phyloP scores from a whole-genome alignment of 1,140 invertebrate genomes.

The Monomorium pharaonis region DNA sequence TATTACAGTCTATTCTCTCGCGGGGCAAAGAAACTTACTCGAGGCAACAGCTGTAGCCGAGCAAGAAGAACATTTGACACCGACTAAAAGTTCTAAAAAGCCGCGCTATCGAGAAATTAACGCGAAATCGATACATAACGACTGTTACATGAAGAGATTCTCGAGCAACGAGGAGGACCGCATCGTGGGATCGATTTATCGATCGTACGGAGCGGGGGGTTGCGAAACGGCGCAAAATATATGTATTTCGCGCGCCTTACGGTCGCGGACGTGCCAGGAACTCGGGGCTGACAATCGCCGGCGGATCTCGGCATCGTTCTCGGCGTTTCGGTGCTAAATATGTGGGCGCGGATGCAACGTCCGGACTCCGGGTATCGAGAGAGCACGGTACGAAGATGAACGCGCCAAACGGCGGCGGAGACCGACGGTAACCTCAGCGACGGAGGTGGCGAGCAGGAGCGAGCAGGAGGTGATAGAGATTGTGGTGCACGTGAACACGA shows the following conservation, averaged over 20 bases:
- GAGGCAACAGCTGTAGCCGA: neutral
- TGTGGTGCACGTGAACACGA: neutral
- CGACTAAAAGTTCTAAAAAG: neutral
- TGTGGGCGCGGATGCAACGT: constrained; percentile 33
- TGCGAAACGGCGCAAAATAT: constrained; percentile 35
- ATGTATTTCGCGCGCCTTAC: constrained; percentile 45
- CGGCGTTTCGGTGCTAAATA: constrained; percentile 40
- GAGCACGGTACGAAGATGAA: constrained; percentile 56
- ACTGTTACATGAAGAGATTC: constrained; percentile 1
- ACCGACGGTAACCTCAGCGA: constrained; percentile 19
- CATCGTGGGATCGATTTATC: constrained; percentile 34
- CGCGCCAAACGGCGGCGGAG: constrained; percentile 58
- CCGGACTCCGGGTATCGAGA: constrained; percentile 34
- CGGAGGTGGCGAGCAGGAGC: constrained; percentile 39
- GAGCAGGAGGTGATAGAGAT: constrained; percentile 28
- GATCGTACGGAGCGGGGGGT: neutral
- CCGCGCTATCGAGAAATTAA: neutral
- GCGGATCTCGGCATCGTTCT: constrained; percentile 57
- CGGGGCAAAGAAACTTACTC: neutral
- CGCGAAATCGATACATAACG: constrained; percentile 16
- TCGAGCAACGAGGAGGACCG: neutral
- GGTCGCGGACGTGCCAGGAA: constrained; percentile 53
- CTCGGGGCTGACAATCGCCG: constrained; percentile 62
- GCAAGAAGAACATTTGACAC: neutral
- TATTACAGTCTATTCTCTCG: neutral